These are phyloP conservation scores for Sycophaga agraensis DNA, from an alignment of 1,140 invertebrate species.

Conservation along the genomic window DNA sequence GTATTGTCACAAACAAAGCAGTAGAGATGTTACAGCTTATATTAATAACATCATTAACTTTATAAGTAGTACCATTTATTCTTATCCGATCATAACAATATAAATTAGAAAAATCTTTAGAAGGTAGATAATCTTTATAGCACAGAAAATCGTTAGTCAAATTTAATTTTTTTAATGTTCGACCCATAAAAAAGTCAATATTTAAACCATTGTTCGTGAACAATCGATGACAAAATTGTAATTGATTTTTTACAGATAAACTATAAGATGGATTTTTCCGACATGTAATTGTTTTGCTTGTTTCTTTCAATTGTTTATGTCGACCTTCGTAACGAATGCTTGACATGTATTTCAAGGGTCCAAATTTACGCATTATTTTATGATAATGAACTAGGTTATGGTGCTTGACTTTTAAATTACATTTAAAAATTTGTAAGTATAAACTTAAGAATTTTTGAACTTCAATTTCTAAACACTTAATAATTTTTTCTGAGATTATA, in stretches of 20 bases:
- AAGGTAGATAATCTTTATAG: not conserved
- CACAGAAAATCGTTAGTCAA: not conserved
- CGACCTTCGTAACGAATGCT: not conserved
- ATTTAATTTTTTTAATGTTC: not conserved
- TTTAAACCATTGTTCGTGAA: not conserved
- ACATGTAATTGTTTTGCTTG: not conserved
- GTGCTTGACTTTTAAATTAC: not conserved
- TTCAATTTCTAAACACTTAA: not conserved
- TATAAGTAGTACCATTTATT: not conserved
- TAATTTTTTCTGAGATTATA: not conserved
- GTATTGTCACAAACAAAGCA: not conserved
- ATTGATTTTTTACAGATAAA: constrained; percentile 2
- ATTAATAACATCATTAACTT: not conserved
- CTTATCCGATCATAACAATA: not conserved
- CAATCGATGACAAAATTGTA: not conserved
- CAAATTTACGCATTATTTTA: not conserved
- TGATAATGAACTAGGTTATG: constrained; percentile 1
- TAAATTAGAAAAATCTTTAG: not conserved
- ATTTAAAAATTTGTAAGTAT: not conserved
- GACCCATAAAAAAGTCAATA: not conserved
- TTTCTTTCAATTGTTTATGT: constrained; percentile 5
- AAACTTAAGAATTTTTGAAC: not conserved
- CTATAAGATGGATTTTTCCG: not conserved
- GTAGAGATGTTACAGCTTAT: not conserved
- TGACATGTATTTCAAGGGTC: not conserved